phyloP scores from a whole-genome alignment of 1,140 invertebrate species.

The Myzus persicae region DNA sequence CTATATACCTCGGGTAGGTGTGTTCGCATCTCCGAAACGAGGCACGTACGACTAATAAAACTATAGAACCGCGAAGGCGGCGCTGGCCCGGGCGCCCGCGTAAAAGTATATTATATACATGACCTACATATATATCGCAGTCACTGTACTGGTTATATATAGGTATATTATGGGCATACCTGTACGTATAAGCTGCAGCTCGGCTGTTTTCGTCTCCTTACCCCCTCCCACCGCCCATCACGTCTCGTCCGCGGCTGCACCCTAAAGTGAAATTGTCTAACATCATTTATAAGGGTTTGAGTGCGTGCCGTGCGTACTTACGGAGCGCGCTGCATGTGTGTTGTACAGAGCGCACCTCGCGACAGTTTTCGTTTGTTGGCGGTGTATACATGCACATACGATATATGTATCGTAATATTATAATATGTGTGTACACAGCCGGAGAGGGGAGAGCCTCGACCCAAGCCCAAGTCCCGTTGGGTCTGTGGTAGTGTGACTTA shows the following conservation, averaged over 20 bases:
- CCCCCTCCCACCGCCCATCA: no score
- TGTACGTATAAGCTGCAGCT: neutral
- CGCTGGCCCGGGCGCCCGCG: neutral
- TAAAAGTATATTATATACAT: neutral
- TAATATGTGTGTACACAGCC: neutral
- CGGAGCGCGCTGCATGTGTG: neutral
- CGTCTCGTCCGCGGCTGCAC: neutral
- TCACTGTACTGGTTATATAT: neutral
- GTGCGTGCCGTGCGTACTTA: neutral
- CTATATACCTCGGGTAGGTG: neutral
- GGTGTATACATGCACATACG: neutral
- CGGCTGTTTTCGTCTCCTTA: neutral
- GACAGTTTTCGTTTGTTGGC: neutral
- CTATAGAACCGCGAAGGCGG: constrained; percentile 25
- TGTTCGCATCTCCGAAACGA: constrained; percentile 17
- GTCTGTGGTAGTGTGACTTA: neutral
- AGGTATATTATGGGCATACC: neutral
- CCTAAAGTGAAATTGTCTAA: constrained; percentile 28
- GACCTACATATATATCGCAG: neutral
- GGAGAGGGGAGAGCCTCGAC: neutral
- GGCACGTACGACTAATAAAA: constrained; percentile 29
- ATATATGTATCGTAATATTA: neutral
- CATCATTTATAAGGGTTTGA: constrained; percentile 38
- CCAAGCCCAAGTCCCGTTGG: neutral
- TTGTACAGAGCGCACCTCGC: neutral